Evolutionary conservation across 2,888 invertebrate species (phyloP), one percentile per base, ranked within the genome.

Genomic region (Caenorhabditis sp.): DNA sequence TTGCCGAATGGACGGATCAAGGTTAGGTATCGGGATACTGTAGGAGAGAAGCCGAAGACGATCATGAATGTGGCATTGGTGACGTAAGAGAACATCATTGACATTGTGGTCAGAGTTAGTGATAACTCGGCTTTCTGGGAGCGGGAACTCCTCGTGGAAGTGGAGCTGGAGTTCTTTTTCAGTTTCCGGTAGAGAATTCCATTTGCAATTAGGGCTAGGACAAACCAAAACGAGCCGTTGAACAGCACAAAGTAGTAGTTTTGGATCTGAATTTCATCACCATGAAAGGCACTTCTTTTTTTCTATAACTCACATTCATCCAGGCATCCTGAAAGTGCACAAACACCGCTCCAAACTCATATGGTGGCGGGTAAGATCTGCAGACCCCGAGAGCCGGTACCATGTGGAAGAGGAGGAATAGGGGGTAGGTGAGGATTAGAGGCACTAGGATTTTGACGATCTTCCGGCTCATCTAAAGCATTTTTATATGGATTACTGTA

Each of bases 341-440:
- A 24, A 47, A 70, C 15, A 61, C 20, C 20, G 69, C 9, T 22
- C 69, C 69, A 20, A 70, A 70, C 15, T 3, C 5, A 51, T 51
- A 70, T 15, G 69, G 51, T 20, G 15, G 2, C 1, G 24, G 37
- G 18, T 37, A 60, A 37, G 56, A 51, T 18, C 69, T 18, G 32
- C 69, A 70, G 2, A 61, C 69, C 35, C 69, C 69, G 3, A 70
- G 50, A 3, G 69, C 69, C 13, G 69, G 69, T 5, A 69, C 35
- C 51, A 64, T 11, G 28, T 51, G 22, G 5, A 51, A 22, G 20
- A 32, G 26, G 15, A 56, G 28, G 15, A 35, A 13, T 15, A 68
- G 2, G 20, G 58, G 58, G 22, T 47, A 69, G 11, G 56, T 2
- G 6, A 56, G 68, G 37, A 68, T 68, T 1, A 28, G 4, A 0